Evolutionary conservation across 2,888 invertebrate genomes (phyloP), one percentile per base, ranked within the genome.

Genomic region (Cephus sareptanus): DNA sequence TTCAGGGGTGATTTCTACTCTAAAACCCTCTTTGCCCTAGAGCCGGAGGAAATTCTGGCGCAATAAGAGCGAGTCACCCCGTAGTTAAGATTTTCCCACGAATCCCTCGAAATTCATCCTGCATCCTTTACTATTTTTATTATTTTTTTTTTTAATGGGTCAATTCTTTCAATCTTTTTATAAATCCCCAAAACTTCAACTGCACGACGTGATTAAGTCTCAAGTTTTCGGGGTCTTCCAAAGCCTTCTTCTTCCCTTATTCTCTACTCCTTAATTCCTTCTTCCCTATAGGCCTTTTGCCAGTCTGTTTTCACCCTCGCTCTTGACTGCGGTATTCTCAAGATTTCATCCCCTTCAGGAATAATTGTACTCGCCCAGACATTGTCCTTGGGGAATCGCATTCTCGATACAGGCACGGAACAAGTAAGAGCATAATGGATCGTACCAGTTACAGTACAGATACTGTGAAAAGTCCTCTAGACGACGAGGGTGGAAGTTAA

Each of bases 341-440:
- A 71, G 71, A 71, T 71, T 71, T 71, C 71, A 71, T 71, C 34
- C 71, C 71, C 15, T 71, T 71, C 71, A 15, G 9, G 4, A 71
- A 71, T 33, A 71, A 71, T 71, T 71, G 31, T 71, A 34, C 33
- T 71, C 56, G n/a, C 3, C 71, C 31, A 31, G 31, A 4, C 71
- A 12, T 71, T 71, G 31, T 71, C 71, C 71, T 15, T 31, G 34
- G 71, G 33, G 71, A 79, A 80, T 77, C 75, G 79, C 79, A 79
- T 80, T 81, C 77, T 79, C 80, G 76, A 80, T 80, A 81, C 77
- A 77, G 69, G 11, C 69, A 33, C n/a, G 70, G 74, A 34, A 56
- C 78, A 75, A 75, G 73, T 77, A 75, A 68, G 73, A 69, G 69
- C 34, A 76, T 56, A 56, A 56, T 56, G 56, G 56, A 15, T 9